phyloP scores from a whole-genome alignment of 2,113 vertebrate genomes.

The Atherinomorus stipes region DNA sequence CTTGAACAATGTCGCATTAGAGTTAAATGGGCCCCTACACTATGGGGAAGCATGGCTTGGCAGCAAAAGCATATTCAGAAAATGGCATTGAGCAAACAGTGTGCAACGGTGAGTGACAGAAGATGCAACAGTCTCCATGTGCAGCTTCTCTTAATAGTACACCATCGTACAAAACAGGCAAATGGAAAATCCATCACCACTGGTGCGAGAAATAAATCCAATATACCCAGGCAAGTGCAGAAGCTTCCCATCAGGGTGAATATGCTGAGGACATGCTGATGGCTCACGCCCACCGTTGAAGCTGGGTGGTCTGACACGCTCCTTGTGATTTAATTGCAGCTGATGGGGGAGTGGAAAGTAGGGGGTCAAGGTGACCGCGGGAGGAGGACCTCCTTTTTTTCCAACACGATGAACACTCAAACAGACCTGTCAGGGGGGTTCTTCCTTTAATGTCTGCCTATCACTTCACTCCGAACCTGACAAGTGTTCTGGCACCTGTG shows the following conservation, averaged over 20 bases:
- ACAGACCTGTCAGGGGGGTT: neutral
- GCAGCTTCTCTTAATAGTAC: constrained; percentile 28
- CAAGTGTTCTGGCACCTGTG: constrained; percentile 37
- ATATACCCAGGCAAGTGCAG: constrained; percentile 45
- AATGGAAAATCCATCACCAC: constrained; percentile 71
- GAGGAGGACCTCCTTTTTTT: constrained; percentile 4
- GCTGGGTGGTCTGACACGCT: constrained; percentile 4
- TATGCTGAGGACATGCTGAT: constrained; percentile 55
- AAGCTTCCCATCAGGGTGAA: constrained; percentile 50
- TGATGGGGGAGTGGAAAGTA: constrained; percentile 9
- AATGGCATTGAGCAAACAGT: constrained; percentile 53
- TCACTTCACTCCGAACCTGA: constrained; percentile 43
- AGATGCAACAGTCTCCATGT: constrained; percentile 50
- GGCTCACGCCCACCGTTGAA: constrained; percentile 12
- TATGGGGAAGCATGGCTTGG: constrained; percentile 39
- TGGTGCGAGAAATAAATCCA: constrained; percentile 62
- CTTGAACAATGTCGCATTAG: constrained; percentile 68
- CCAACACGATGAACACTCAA: constrained; percentile 23
- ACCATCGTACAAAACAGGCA: constrained; percentile 36
- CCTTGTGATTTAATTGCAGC: constrained; percentile 42
- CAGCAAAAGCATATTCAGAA: constrained; percentile 41
- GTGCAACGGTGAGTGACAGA: constrained; percentile 54
- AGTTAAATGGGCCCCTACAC: constrained; percentile 62
- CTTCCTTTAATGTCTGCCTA: neutral
- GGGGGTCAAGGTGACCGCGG: constrained; percentile 56